phyloP scores from a whole-genome alignment of 2,113 vertebrate genomes.

The Gavia stellata region DNA sequence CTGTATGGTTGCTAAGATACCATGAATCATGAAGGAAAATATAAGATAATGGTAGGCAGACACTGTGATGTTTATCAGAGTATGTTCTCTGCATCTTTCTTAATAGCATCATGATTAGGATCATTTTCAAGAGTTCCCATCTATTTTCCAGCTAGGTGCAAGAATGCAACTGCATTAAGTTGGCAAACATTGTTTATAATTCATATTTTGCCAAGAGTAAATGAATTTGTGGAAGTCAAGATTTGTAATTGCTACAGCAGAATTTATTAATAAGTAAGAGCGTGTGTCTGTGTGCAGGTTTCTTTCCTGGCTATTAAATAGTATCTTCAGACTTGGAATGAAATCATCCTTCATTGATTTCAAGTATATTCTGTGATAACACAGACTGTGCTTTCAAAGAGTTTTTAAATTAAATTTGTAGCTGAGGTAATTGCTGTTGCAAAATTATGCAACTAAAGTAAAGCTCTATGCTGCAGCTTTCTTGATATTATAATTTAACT shows the following conservation, averaged over 20 bases:
- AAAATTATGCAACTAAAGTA: slow-evolving; percentile 67
- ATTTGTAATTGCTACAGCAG: slow-evolving; percentile 55
- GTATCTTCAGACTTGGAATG: slow-evolving; percentile 66
- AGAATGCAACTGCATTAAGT: slow-evolving; percentile 56
- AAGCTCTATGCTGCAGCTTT: slow-evolving; percentile 56
- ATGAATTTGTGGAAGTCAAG: slow-evolving; percentile 55
- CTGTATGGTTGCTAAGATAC: slow-evolving; percentile 74
- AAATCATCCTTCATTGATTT: slow-evolving; percentile 75
- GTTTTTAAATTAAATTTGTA: slow-evolving; percentile 78
- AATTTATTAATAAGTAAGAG: slow-evolving; percentile 64
- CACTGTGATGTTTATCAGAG: slow-evolving; percentile 51
- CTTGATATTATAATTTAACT: slow-evolving; percentile 66
- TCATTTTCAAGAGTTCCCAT: slow-evolving; percentile 59
- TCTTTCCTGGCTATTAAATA: slow-evolving; percentile 62
- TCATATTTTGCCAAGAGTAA: slow-evolving; percentile 57
- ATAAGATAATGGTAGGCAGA: slow-evolving; percentile 61
- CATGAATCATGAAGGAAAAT: slow-evolving; percentile 66
- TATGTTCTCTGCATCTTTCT: slow-evolving; percentile 45
- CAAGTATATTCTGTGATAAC: slow-evolving; percentile 68
- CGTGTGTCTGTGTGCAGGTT: not conserved
- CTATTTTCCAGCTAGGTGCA: slow-evolving; percentile 61
- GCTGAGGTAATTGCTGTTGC: slow-evolving; percentile 70
- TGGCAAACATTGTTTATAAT: slow-evolving; percentile 65
- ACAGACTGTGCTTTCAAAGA: slow-evolving; percentile 69
- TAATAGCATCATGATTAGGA: slow-evolving; percentile 68